Percentiles rank a stretch among this genome's conserved stretches.
phyloP scores from a whole-genome alignment of 2,113 vertebrate species.

The Aldabrachelys gigantea region DNA sequence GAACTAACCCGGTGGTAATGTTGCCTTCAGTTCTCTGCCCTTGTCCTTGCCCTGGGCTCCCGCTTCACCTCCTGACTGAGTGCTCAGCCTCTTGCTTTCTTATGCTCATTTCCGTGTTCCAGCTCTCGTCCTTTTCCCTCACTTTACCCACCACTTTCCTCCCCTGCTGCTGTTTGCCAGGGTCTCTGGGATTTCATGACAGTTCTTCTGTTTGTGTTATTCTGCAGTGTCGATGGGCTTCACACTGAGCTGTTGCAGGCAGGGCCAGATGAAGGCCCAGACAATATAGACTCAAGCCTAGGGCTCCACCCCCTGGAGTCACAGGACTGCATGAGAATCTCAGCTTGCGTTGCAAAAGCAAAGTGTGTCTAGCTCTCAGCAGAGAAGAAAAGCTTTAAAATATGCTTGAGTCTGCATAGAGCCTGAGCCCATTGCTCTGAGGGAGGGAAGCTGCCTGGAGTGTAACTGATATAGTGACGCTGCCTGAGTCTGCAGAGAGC shows the following conservation, averaged over 20 bases:
- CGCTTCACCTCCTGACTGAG: constrained; percentile 18
- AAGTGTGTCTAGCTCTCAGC: neutral
- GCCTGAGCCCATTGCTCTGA: neutral
- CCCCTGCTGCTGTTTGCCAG: neutral
- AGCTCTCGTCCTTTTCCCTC: neutral
- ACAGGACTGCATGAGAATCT: neutral
- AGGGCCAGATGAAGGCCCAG: neutral
- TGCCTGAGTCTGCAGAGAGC: too few relatives aligned
- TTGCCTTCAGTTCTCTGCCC: neutral
- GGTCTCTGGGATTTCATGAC: neutral
- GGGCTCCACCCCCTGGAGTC: neutral
- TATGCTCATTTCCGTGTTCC: constrained; percentile 58
- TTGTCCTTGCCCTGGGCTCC: neutral
- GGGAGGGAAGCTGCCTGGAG: too few relatives aligned
- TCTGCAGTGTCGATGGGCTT: neutral
- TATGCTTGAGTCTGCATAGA: neutral
- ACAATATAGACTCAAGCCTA: neutral
- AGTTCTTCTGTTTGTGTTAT: neutral
- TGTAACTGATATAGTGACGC: too few relatives aligned
- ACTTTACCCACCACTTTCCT: neutral
- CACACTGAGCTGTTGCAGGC: neutral
- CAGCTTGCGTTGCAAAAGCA: neutral
- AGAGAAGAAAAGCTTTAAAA: neutral
- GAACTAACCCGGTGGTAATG: neutral
- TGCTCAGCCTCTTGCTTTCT: constrained; percentile 5